Evolutionary conservation across 2,888 invertebrate species (phyloP).

Genomic region (Cryptus armator): DNA sequence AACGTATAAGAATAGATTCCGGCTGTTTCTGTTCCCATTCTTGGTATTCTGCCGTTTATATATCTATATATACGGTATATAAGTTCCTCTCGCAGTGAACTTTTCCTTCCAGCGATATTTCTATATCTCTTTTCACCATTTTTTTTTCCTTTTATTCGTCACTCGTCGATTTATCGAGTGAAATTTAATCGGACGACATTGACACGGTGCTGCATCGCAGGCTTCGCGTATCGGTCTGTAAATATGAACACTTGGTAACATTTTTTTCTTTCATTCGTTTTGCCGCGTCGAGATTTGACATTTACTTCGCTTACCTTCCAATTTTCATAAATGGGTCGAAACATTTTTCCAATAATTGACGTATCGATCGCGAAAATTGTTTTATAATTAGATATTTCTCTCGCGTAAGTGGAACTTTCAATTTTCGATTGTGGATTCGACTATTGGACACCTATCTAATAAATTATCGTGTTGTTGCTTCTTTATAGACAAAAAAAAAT

Average conservation of each 20-base stretch:
- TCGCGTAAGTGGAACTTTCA: background rate
- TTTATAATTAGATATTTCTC: background rate
- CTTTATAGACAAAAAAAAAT: no score
- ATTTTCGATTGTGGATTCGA: background rate
- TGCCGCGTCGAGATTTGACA: background rate
- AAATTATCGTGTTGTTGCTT: no score
- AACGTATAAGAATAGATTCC: constrained; percentile 70
- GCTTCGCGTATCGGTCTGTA: background rate
- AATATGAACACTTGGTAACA: background rate
- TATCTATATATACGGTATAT: constrained; percentile 16
- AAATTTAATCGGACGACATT: background rate
- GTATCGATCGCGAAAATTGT: background rate
- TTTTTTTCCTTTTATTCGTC: background rate
- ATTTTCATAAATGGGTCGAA: no score
- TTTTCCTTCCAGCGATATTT: constrained; percentile 27
- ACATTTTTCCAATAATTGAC: no score
- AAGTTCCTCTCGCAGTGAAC: constrained; percentile 3
- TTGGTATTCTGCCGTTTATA: constrained; percentile 21
- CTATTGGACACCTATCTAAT: background rate
- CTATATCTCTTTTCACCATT: constrained; percentile 6
- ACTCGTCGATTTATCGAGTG: background rate
- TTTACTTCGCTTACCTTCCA: background rate
- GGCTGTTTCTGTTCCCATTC: constrained; percentile 82
- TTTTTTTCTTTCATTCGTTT: background rate
- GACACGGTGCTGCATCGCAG: background rate